Evolutionary conservation across 2,113 vertebrate species (phyloP).

Genomic region (Microcebus jonahi): DNA sequence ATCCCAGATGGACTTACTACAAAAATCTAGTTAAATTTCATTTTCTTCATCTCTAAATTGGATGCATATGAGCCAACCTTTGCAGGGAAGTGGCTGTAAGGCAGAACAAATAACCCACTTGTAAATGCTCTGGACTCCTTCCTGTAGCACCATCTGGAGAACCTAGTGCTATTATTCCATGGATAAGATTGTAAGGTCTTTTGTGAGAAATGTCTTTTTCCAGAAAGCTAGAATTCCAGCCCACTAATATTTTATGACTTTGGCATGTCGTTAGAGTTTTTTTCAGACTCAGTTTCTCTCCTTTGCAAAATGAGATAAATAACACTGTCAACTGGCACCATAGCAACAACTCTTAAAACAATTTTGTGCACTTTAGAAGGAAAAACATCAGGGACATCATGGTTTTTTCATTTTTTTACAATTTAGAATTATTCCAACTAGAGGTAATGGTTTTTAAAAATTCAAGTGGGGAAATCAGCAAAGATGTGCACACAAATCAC

Average conservation of each 20-base stretch:
- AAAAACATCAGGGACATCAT: not conserved
- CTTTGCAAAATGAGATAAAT: conserved; percentile 33
- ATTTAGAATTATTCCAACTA: conserved; percentile 17
- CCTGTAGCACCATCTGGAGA: not conserved
- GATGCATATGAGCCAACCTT: not conserved
- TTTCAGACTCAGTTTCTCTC: conserved; percentile 52
- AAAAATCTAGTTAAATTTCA: conserved; percentile 7
- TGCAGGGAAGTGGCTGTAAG: not conserved
- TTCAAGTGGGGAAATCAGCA: conserved; percentile 9
- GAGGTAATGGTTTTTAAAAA: not conserved
- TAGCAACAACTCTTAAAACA: conserved; percentile 17
- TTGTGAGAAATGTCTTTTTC: not conserved
- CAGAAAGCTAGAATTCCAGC: not conserved
- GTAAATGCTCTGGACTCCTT: not conserved
- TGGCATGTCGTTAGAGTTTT: not conserved
- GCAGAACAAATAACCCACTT: conserved; percentile 1
- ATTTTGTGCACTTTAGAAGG: not conserved
- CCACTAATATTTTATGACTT: conserved; percentile 19
- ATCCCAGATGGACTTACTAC: not conserved
- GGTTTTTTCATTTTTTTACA: not conserved
- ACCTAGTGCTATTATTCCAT: not conserved
- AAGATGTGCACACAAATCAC: not conserved
- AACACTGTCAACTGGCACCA: not conserved
- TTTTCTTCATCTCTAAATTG: conserved; percentile 42
- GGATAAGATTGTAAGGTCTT: not conserved